Evolutionary conservation across 1,140 invertebrate genomes (phyloP), one percentile per base, ranked within the genome.

Genomic region (Papilio polytes): DNA sequence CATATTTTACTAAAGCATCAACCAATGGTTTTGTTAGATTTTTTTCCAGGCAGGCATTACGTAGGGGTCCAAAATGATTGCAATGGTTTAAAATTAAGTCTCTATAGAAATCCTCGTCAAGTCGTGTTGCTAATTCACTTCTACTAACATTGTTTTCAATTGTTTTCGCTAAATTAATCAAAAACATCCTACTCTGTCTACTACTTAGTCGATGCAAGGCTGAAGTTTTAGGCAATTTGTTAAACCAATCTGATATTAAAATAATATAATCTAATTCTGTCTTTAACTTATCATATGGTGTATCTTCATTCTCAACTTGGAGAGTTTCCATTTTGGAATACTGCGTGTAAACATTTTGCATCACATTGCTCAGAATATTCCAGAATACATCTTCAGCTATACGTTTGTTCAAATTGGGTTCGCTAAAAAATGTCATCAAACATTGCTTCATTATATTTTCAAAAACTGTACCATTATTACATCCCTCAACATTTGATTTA

Each of bases 221-320:
- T 70, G 63, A 70, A 0, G 12, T 31, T 70, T 70, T 70, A 7
- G 63, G 63, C 63, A 70, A 70, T 70, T 70, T 70, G 31, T 70
- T 70, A 26, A 31, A 70, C 63, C 63, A 70, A 18, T 70, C 26
- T 70, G 63, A 70, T 70, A 70, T 70, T 70, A 70, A 70, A 31
- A 70, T 70, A 15, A 70, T 70, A 18, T 70, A 70, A 36, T 70
- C 22, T 4, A 70, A 36, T 70, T 70, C 63, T 3, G 22, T 36
- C 4, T 70, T 70, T 70, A 70, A 36, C 26, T 70, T 70, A 8
- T 70, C 63, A 26, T 31, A 70, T 36, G 26, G 22, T 1, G 22
- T 70, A 70, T 70, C 26, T 70, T 70, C 12, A 70, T 70, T 36
- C 12, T 70, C 26, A 63, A 22, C 22, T 70, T 70, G 4, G 15